A percentile compares a stretch with the other conserved stretches of the same genome.
These are phyloP conservation scores for Epiblema foenella DNA, from an alignment of 2,888 invertebrate species.

Conservation along the genomic window DNA sequence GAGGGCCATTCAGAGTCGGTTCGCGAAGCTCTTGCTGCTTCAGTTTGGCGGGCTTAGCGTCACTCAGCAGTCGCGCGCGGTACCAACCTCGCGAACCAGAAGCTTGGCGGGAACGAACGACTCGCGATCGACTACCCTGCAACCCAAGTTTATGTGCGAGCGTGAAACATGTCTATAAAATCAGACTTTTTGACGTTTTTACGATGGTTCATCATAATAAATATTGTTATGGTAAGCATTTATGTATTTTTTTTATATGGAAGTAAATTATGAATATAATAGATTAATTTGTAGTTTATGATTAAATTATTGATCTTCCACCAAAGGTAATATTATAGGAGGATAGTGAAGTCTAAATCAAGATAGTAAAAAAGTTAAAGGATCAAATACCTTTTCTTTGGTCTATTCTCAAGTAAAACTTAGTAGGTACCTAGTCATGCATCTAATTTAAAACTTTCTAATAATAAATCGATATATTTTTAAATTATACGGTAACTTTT, in stretches of 20 bases:
- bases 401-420: not conserved
- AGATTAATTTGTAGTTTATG: constrained; percentile 2
- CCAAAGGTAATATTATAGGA: too few relatives aligned
- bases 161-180: constrained; percentile 61
- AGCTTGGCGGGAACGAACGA: constrained; percentile 72
- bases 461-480: too few relatives aligned
- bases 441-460: too few relatives aligned
- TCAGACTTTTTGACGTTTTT: constrained; percentile 59
- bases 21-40: constrained; percentile 80
- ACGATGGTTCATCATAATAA: constrained; percentile 68
- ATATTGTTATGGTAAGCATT: constrained; percentile 70
- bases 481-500: too few relatives aligned
- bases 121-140: constrained; percentile 50
- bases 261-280: constrained; percentile 8
- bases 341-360: too few relatives aligned
- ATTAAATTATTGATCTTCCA: not conserved
- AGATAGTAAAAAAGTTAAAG: too few relatives aligned
- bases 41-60: constrained; percentile 82
- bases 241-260: constrained; percentile 45
- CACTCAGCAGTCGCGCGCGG: constrained; percentile 68
- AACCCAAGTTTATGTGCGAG: constrained; percentile 68
- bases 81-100: constrained; percentile 51
- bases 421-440: too few relatives aligned
- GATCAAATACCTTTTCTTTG: too few relatives aligned
- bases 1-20: constrained; percentile 81